A percentile compares a stretch with the other conserved stretches of the same genome.
phyloP scores from a whole-genome alignment of 2,797 vertebrate genomes.

The Luscinia luscinia region DNA sequence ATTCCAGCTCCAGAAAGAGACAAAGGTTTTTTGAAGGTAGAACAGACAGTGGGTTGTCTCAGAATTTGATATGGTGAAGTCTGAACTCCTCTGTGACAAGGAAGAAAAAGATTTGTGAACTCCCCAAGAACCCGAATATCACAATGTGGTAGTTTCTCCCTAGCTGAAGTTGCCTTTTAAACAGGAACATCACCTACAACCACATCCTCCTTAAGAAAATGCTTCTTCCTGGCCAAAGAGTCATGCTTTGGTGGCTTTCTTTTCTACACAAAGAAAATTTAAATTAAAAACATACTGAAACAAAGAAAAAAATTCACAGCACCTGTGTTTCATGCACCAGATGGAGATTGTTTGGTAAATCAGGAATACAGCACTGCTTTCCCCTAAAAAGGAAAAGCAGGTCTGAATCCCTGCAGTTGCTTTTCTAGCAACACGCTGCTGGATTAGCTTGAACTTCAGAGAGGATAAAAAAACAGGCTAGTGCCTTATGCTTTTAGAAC shows the following conservation, averaged over 20 bases:
- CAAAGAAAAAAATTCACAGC: not conserved
- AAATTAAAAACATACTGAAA: not conserved
- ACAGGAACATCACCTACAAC: not conserved
- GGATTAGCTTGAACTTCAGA: not conserved
- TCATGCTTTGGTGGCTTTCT: not conserved
- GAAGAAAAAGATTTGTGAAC: not conserved
- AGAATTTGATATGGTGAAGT: not conserved
- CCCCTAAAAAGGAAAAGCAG: not conserved
- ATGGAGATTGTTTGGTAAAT: not conserved
- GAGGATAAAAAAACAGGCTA: not conserved
- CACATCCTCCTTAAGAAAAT: not conserved
- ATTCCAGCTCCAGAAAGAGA: not conserved
- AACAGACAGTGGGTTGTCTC: not conserved
- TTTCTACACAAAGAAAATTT: not conserved
- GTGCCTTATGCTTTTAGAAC: not conserved
- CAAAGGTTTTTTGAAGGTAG: not conserved
- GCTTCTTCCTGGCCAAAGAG: not conserved
- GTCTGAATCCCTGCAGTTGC: not conserved
- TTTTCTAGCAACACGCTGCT: not conserved
- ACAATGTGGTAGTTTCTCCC: fast-evolving
- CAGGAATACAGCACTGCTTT: fast-evolving
- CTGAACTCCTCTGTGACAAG: not conserved
- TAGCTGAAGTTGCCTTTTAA: not conserved
- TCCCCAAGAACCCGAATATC: not conserved
- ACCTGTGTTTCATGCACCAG: not conserved